A percentile compares a stretch with the other conserved stretches of the same genome.
These are phyloP conservation scores for Acrossocheilus fasciatus DNA, from an alignment of 2,797 vertebrate species.

Conservation along the genomic window DNA sequence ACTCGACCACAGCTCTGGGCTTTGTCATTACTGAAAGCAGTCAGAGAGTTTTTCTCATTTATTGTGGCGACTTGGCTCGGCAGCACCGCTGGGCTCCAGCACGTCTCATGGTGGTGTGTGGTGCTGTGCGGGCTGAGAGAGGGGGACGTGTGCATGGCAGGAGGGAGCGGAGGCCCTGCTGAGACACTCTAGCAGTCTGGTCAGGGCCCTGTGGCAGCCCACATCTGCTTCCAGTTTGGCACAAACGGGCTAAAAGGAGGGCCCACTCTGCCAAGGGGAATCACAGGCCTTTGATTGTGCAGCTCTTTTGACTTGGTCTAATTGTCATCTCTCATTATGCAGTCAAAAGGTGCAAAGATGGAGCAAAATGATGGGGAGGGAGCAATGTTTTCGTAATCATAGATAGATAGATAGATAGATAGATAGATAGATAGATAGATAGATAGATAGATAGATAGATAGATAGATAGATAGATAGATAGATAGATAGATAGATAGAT, in stretches of 20 bases:
- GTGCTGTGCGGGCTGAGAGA: slow-evolving; percentile 64
- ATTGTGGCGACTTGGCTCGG: slow-evolving; percentile 46
- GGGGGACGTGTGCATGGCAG: slow-evolving; percentile 59
- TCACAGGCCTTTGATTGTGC: slow-evolving; percentile 78
- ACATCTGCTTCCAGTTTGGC: slow-evolving; percentile 87
- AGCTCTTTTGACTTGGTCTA: slow-evolving; percentile 75
- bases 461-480: not conserved
- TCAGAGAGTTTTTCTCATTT: slow-evolving; percentile 47
- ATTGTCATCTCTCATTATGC: slow-evolving; percentile 84
- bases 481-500: not conserved
- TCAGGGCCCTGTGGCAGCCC: slow-evolving; percentile 67
- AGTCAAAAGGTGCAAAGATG: slow-evolving; percentile 80
- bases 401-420: slow-evolving; percentile 37
- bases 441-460: not conserved
- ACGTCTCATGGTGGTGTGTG: slow-evolving; percentile 66
- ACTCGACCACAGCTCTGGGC: slow-evolving; percentile 34
- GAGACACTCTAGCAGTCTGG: slow-evolving; percentile 64
- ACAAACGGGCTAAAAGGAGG: slow-evolving; percentile 71
- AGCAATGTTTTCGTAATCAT: slow-evolving; percentile 71
- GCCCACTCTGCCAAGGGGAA: slow-evolving; percentile 76
- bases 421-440: not conserved
- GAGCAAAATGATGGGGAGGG: slow-evolving; percentile 78
- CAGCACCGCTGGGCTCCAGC: slow-evolving; percentile 46
- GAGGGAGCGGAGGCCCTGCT: slow-evolving; percentile 52
- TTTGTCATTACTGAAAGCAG: slow-evolving; percentile 24